phyloP scores from a whole-genome alignment of 2,797 vertebrate genomes.

The Hemibagrus guttatus region DNA sequence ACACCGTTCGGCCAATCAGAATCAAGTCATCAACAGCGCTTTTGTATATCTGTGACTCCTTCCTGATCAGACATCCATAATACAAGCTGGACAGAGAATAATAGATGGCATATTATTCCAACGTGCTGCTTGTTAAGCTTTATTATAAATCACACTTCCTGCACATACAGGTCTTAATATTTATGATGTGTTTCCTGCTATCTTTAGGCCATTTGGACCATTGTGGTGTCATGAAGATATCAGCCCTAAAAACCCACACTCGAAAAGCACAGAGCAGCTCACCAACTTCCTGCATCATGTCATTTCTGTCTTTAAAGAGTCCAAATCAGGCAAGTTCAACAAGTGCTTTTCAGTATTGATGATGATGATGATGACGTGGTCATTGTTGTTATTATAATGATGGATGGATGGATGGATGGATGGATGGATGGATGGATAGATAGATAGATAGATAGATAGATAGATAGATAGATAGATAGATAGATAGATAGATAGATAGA shows the following conservation, averaged over 20 bases:
- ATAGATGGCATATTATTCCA: not conserved
- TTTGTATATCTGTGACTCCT: not conserved
- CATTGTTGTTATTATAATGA: not conserved
- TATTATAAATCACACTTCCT: not conserved
- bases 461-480: too few relatives aligned
- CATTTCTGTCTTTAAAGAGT: constrained; percentile 94
- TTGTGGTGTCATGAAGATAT: constrained; percentile 99
- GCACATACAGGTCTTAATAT: not conserved
- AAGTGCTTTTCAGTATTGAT: constrained; percentile 32
- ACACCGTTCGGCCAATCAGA: not conserved
- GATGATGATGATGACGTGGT: not conserved
- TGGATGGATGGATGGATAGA: too few relatives aligned
- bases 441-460: too few relatives aligned
- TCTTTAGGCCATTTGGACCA: constrained; percentile 88
- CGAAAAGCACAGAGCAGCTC: constrained; percentile 93
- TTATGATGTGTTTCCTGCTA: not conserved
- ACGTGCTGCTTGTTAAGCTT: not conserved
- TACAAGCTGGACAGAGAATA: not conserved
- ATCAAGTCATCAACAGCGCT: not conserved
- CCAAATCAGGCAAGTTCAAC: constrained; percentile 86
- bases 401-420: too few relatives aligned
- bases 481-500: too few relatives aligned
- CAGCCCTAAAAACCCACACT: constrained; percentile 95
- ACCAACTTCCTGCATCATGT: constrained; percentile 94
- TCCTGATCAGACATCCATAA: not conserved